Base-by-base conservation (phyloP, 2,113 vertebrate genomes). In the Ctenodactylus gundi region DNA sequence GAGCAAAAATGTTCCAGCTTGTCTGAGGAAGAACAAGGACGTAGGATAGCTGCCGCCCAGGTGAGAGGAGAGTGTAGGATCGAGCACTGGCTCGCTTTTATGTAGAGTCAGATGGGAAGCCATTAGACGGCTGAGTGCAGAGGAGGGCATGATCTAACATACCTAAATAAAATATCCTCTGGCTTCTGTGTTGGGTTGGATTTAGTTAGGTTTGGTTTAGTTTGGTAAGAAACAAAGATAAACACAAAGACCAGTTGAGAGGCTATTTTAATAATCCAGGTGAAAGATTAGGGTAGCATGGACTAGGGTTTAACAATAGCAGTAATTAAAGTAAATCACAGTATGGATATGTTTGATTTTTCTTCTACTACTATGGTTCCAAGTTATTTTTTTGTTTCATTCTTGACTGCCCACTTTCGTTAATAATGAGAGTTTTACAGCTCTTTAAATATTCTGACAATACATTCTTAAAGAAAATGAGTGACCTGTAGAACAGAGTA, bases 381-480 rank as follows among this genome's bases (percentile, higher is more conserved):
- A 96, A 93, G 89, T 95, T 93, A 94, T 64, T 72, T 83, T 34
- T 88, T 96, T 12, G 92, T 93, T 95, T 87, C 87, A 55, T 93
- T 81, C 53, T 78, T 65, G 44, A 70, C 13, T 89, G n/a, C n/a
- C n/a, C n/a, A n/a, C n/a, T n/a, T n/a, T n/a, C n/a, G n/a, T n/a
- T n/a, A n/a, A n/a, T n/a, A n/a, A n/a, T n/a, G n/a, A n/a, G n/a
- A n/a, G n/a, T n/a, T n/a, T n/a, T n/a, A n/a, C n/a, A n/a, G n/a
- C n/a, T n/a, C 25, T 84, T 58, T 87, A 95, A 97, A 89, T 95
- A 64, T 60, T 86, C 86, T 95, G 60, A 83, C 95, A 91, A 49
- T 31, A 85, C 53, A 57, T 94, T 84, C 92, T 89, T 97, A 95
- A 94, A 90, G 85, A 94, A 97, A 88, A n/a, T 27, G 72, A 75